Base-by-base conservation (phyloP, 2,113 vertebrate genomes). In the Xiphorhynchus elegans region DNA sequence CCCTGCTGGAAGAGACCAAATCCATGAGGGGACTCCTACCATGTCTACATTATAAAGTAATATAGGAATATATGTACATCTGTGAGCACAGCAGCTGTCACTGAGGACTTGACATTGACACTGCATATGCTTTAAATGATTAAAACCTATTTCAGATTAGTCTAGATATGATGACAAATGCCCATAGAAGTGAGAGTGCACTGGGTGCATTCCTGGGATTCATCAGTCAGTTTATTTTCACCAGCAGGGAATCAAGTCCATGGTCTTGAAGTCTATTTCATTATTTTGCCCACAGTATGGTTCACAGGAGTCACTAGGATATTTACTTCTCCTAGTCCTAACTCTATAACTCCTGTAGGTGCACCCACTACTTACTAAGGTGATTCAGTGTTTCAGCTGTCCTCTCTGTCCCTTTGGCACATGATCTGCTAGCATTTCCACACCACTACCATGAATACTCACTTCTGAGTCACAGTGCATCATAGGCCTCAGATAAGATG, bases 1-100 rank as follows among this genome's bases (percentile, higher is more conserved):
- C 6, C 7, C 4, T 10, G 3, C 2, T 3, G 1, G 15, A 7
- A 15, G 10, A 53, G 29, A 31, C 23, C 4, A 49, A 56, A 56
- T 37, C 11, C 26, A 8, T 53, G 25, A 62, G 23, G 9, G 1
- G 0, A 58, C 17, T 63, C 25, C 44, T 39, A 24, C 2, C 1
- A 0, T 31, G 29, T 23, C 28, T 74, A 25, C 1, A 1, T 55
- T 84, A 33, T 17, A 11, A 80, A 69, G 7, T 52, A 55, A 42
- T 59, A 29, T 8, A 89, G 8, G 25, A 70, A 50, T 46, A 70
- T 33, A 55, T 28, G 6, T 42, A 11, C 10, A 49, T 39, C 33
- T 78, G 46, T 70, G n/a, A 87, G n/a, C 42, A 63, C 26, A 94
- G 59, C 17, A 67, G 6, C 18, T 59, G 47, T 7, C 9, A 44